Conservation (phyloP, 2,888 invertebrate genomes). For the Campoplex capitator region DNA sequence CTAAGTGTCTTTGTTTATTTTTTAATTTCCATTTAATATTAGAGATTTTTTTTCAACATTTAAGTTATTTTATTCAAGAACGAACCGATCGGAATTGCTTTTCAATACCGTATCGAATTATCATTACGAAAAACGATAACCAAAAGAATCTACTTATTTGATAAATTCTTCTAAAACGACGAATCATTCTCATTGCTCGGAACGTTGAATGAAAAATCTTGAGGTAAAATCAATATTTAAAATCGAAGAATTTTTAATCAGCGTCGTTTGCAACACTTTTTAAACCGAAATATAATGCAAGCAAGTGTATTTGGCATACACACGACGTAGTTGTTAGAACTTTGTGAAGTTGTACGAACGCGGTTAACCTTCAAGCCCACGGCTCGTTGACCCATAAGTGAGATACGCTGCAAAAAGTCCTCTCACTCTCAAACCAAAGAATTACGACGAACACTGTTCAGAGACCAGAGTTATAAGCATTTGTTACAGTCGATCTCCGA, state of each 20-base stretch:
- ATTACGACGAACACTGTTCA: neutral
- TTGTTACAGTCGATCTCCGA: neutral
- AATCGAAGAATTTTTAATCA: neutral
- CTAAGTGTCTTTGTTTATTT: too few relatives aligned
- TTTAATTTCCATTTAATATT: too few relatives aligned
- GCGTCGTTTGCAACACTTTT: neutral
- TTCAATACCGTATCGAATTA: neutral
- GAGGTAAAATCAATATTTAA: neutral
- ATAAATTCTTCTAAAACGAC: neutral
- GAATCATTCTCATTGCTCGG: neutral
- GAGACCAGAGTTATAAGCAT: neutral
- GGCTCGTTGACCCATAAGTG: slow-evolving; percentile 33
- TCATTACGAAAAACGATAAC: neutral
- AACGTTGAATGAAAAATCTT: neutral
- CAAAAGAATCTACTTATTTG: neutral
- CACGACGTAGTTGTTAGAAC: neutral
- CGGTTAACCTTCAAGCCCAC: slow-evolving; percentile 26
- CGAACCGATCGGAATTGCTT: neutral
- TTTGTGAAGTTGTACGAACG: neutral
- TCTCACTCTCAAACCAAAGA: slow-evolving; percentile 47
- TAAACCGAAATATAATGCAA: too few relatives aligned
- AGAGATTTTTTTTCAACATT: too few relatives aligned
- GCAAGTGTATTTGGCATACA: too few relatives aligned
- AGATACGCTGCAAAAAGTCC: slow-evolving; percentile 48
- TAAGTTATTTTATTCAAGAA: neutral